Evolutionary conservation across 1,140 invertebrate species (phyloP).

Genomic region (Pseudachorutes palmiensis): DNA sequence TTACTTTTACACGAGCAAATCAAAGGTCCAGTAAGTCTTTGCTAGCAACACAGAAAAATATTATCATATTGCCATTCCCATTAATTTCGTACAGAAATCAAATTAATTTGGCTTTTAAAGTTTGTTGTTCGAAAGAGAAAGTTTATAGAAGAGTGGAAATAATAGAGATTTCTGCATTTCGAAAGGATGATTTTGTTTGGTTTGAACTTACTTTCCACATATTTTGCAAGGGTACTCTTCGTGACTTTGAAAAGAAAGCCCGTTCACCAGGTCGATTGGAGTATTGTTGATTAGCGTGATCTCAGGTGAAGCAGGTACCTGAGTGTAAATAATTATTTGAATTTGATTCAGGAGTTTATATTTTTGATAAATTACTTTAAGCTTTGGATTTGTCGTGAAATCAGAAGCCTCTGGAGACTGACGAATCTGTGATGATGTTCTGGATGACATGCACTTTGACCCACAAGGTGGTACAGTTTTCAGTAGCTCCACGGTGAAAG

Average conservation of each 20-base stretch:
- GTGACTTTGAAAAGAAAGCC: conserved; percentile 15
- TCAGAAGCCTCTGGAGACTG: neutral
- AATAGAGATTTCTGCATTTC: no score
- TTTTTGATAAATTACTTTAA: neutral
- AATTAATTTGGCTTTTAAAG: neutral
- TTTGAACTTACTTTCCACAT: conserved; percentile 83
- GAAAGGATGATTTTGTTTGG: neutral
- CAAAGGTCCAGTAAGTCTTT: conserved; percentile 27
- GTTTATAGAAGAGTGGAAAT: no score
- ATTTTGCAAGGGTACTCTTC: conserved; percentile 82
- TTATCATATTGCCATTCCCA: no score
- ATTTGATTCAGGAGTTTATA: no score
- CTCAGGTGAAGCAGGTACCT: conserved; percentile 4
- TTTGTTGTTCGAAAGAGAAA: no score
- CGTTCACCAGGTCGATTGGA: neutral
- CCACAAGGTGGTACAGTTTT: conserved; percentile 30
- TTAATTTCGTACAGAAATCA: no score
- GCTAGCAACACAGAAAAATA: conserved; percentile 25
- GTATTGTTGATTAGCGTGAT: neutral
- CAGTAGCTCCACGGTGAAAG: conserved; percentile 25
- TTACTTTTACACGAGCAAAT: conserved; percentile 20
- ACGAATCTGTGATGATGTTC: neutral
- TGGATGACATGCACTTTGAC: neutral
- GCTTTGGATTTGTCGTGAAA: neutral
- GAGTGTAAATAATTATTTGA: no score